Conservation (phyloP, 1,140 invertebrate genomes). For the Drosophila tropicalis region DNA sequence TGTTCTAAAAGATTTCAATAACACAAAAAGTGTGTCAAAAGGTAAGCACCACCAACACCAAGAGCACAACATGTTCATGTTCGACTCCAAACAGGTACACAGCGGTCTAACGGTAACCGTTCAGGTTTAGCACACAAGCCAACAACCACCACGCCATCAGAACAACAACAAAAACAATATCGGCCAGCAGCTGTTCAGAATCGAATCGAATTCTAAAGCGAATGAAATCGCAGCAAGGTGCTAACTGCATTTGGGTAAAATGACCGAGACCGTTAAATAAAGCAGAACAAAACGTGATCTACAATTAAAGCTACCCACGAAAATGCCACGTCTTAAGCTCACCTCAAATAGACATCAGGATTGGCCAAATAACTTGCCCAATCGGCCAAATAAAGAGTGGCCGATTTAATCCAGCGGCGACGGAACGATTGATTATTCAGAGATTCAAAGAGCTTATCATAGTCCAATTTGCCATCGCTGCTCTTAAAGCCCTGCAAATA, state of each 20-base stretch:
- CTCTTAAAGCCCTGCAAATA: conserved; percentile 85
- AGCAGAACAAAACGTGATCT: conserved; percentile 57
- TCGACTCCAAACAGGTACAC: conserved; percentile 70
- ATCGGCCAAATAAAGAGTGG: conserved; percentile 89
- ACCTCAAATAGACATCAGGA: conserved; percentile 89
- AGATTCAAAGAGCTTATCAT: conserved; percentile 88
- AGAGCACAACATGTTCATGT: conserved; percentile 41
- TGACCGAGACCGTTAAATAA: conserved; percentile 45
- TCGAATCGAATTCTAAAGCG: conserved; percentile 23
- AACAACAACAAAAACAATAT: conserved; percentile 2
- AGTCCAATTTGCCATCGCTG: conserved; percentile 87
- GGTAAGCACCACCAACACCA: conserved; percentile 38
- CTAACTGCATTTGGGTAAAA: conserved; percentile 54
- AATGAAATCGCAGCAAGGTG: conserved; percentile 66
- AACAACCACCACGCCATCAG: no score
- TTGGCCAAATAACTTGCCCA: conserved; percentile 90
- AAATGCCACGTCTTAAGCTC: conserved; percentile 67
- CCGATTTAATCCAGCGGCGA: conserved; percentile 89
- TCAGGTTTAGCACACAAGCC: conserved; percentile 26
- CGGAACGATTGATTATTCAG: conserved; percentile 91
- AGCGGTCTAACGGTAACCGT: conserved; percentile 63
- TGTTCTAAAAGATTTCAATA: conserved; percentile 57
- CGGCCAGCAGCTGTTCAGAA: conserved; percentile 46
- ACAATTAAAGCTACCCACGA: conserved; percentile 54
- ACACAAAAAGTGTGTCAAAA: conserved; percentile 61